phyloP scores from a whole-genome alignment of 2,888 invertebrate species.

The Parasteatoda lunata region DNA sequence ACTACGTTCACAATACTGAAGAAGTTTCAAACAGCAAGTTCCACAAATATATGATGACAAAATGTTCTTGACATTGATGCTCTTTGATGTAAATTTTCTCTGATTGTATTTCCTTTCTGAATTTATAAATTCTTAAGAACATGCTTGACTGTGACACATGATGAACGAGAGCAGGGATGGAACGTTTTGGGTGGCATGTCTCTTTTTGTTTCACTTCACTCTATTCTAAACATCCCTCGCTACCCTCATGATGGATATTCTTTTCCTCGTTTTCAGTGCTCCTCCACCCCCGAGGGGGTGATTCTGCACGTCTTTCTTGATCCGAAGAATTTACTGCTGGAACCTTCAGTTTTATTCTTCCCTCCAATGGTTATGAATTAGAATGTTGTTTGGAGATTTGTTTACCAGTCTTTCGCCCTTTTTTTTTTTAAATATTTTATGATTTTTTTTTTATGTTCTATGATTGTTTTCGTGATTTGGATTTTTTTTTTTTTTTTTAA shows the following conservation, averaged over 20 bases:
- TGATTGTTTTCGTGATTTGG: neutral
- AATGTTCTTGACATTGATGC: too few relatives aligned
- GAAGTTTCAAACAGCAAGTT: too few relatives aligned
- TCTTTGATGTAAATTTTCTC: too few relatives aligned
- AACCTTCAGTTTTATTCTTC: slow-evolving; percentile 13
- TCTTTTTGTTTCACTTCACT: slow-evolving; percentile 18
- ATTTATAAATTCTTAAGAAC: slow-evolving; percentile 24
- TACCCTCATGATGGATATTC: slow-evolving; percentile 11
- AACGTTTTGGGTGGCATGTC: slow-evolving; percentile 54
- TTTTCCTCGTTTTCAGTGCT: slow-evolving; percentile 4
- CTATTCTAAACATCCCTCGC: neutral
- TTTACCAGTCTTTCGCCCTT: slow-evolving; percentile 9
- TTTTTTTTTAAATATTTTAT: slow-evolving; percentile 7
- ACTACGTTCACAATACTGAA: too few relatives aligned
- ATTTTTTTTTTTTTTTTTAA: neutral
- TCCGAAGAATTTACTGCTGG: slow-evolving; percentile 37
- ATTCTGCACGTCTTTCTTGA: slow-evolving; percentile 13
- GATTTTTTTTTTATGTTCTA: neutral
- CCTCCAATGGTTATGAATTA: slow-evolving; percentile 28
- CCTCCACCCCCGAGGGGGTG: slow-evolving; percentile 18
- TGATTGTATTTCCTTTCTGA: too few relatives aligned
- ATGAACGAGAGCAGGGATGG: slow-evolving; percentile 37
- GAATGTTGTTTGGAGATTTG: slow-evolving; percentile 13
- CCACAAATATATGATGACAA: too few relatives aligned
- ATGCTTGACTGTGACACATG: slow-evolving; percentile 46